phyloP scores from a whole-genome alignment of 2,888 invertebrate species.

The Campoplex capitator region DNA sequence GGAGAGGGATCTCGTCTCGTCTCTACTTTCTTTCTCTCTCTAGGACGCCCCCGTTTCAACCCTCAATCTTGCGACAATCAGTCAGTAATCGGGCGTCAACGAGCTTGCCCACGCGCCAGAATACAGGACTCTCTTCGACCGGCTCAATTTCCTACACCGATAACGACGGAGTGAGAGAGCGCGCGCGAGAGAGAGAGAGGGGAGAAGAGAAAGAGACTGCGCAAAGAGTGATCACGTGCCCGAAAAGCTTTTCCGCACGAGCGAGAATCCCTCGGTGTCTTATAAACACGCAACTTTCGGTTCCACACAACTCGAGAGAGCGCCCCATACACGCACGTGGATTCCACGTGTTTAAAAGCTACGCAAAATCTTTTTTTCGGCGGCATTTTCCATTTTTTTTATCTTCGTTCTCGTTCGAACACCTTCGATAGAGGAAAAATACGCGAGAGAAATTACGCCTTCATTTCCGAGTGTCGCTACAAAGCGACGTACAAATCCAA shows the following conservation, averaged over 20 bases:
- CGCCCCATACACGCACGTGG: slow-evolving; percentile 53
- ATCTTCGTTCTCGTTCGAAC: not conserved
- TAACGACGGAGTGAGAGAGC: slow-evolving; percentile 29
- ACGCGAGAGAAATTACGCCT: not conserved
- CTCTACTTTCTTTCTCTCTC: slow-evolving; percentile 44
- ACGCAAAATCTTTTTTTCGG: slow-evolving; percentile 2
- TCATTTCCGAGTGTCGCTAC: not conserved
- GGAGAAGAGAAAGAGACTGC: slow-evolving; percentile 36
- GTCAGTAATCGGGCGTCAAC: slow-evolving; percentile 81
- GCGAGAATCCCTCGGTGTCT: slow-evolving; percentile 40
- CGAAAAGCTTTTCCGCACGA: slow-evolving; percentile 50
- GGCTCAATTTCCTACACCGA: slow-evolving; percentile 53
- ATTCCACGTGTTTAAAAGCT: slow-evolving; percentile 63
- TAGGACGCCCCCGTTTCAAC: slow-evolving; percentile 71
- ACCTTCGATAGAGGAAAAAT: not conserved
- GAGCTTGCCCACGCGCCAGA: slow-evolving; percentile 74
- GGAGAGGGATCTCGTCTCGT: slow-evolving; percentile 64
- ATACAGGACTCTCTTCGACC: slow-evolving; percentile 54
- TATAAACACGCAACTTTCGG: slow-evolving; percentile 52
- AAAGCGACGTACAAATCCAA: not conserved
- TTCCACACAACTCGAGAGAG: slow-evolving; percentile 27
- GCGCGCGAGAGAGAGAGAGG: slow-evolving; percentile 22
- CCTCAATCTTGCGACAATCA: slow-evolving; percentile 81
- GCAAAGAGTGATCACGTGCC: slow-evolving; percentile 57
- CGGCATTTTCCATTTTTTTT: not conserved